A percentile compares a stretch with the other conserved stretches of the same genome.
Evolutionary conservation across 2,888 invertebrate species (phyloP).

Genomic region (Lottia scabra): DNA sequence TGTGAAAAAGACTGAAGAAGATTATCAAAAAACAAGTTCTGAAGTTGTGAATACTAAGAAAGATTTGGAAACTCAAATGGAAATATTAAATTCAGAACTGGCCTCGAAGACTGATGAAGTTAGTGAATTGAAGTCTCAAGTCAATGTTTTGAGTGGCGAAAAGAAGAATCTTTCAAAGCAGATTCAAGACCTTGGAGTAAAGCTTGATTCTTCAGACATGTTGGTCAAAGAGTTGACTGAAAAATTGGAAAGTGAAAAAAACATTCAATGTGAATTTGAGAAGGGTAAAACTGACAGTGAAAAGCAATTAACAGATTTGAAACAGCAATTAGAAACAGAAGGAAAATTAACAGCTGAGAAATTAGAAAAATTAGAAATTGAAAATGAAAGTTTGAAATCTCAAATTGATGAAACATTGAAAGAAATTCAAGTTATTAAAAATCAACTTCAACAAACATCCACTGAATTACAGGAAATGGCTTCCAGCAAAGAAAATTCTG

Average conservation of each 20-base stretch:
- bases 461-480: constrained; percentile 27
- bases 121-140: constrained; percentile 6
- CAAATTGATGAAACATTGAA: constrained; percentile 35
- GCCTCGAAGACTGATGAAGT: constrained; percentile 8
- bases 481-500: constrained; percentile 8
- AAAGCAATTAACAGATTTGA: constrained; percentile 16
- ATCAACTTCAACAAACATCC: constrained; percentile 34
- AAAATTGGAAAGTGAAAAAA: constrained; percentile 23
- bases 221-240: constrained; percentile 27
- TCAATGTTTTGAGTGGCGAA: not conserved
- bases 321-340: constrained; percentile 24
- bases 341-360: constrained; percentile 10
- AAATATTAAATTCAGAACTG: constrained; percentile 7
- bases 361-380: constrained; percentile 18
- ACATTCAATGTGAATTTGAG: constrained; percentile 22
- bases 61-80: constrained; percentile 11
- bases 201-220: not conserved
- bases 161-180: not conserved
- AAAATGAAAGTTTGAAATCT: constrained; percentile 31
- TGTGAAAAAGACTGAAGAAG: not conserved
- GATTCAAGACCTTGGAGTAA: constrained; percentile 5
- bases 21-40: not conserved
- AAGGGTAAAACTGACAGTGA: constrained; percentile 18
- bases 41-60: constrained; percentile 3
- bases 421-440: constrained; percentile 32